A percentile compares a stretch with the other conserved stretches of the same genome.
Conservation (phyloP, 2,888 invertebrate species). For the Sinhomidia bicolor region DNA sequence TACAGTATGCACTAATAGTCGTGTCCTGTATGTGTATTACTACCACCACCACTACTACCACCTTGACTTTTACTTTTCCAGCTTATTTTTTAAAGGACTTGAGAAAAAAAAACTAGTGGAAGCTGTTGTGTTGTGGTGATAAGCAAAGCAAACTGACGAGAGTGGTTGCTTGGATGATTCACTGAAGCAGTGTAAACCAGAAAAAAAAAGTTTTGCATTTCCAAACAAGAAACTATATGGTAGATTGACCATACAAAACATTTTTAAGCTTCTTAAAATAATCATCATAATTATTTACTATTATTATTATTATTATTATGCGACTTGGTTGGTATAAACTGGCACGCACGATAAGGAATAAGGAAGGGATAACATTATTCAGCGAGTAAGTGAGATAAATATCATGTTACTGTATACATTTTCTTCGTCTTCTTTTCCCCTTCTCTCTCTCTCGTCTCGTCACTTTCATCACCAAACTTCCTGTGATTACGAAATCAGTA, state of each 20-base stretch:
- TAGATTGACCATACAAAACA: not conserved
- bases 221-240: not conserved
- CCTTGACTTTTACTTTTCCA: constrained; percentile 35
- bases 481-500: constrained; percentile 41
- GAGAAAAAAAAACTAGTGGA: too few relatives aligned
- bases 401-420: not conserved
- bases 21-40: not conserved
- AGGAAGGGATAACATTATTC: too few relatives aligned
- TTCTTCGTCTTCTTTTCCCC: too few relatives aligned
- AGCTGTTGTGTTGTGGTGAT: not conserved
- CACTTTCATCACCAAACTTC: constrained; percentile 41
- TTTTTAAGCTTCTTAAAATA: not conserved
- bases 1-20: not conserved
- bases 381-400: constrained; percentile 16
- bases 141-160: not conserved
- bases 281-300: not conserved
- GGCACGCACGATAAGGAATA: not conserved
- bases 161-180: not conserved
- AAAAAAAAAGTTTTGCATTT: not conserved
- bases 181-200: not conserved
- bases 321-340: not conserved
- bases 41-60: not conserved
- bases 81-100: not conserved
- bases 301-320: not conserved
- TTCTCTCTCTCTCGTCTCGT: too few relatives aligned